Conservation (phyloP, 1,140 invertebrate species). For the Nylanderia fulva region DNA sequence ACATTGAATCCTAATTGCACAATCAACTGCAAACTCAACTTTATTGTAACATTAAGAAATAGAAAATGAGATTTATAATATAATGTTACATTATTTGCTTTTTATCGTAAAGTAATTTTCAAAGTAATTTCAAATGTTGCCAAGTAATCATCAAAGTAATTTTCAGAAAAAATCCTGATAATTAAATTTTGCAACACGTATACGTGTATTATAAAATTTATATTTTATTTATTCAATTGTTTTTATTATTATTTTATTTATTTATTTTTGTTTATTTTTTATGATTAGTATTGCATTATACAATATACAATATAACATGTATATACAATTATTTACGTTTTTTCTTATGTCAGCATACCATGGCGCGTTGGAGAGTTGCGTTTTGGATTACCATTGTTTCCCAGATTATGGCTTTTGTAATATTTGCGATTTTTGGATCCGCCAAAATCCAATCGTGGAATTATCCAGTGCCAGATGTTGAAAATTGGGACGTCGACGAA, state of each 20-base stretch:
- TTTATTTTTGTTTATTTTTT: too few species aligned
- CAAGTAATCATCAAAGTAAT: not conserved
- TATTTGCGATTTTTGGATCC: constrained; percentile 92
- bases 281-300: too few species aligned
- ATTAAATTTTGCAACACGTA: constrained; percentile 9
- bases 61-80: constrained; percentile 12
- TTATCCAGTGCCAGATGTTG: constrained; percentile 74
- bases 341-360: constrained; percentile 88
- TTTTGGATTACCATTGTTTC: constrained; percentile 93
- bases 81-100: constrained; percentile 1
- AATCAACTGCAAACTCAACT: constrained; percentile 36
- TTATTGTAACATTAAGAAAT: constrained; percentile 25
- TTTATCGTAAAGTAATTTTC: not conserved
- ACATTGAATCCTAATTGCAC: constrained; percentile 29
- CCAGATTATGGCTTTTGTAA: constrained; percentile 90
- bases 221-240: not conserved
- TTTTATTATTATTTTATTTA: too few species aligned
- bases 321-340: too few species aligned
- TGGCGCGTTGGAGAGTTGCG: constrained; percentile 92
- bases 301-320: too few species aligned
- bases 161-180: not conserved
- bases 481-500: constrained; percentile 24
- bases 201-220: not conserved
- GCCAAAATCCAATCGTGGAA: constrained; percentile 95
- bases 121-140: not conserved